Evolutionary conservation across 2,888 invertebrate species (phyloP).

Genomic region (Macrosiphum euphorbiae): DNA sequence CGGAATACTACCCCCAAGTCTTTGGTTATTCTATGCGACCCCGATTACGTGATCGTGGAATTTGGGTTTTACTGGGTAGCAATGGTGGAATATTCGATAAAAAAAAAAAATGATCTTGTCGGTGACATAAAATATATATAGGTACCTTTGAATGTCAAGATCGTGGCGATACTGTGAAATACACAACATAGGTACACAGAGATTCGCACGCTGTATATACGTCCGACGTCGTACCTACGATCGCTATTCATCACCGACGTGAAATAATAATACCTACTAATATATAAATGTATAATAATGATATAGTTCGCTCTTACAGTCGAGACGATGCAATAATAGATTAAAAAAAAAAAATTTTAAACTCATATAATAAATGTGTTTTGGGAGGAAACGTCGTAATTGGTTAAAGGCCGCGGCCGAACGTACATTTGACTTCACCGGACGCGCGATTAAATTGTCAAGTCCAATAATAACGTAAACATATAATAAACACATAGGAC

Average conservation of each 20-base stretch:
- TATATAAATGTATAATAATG: background rate
- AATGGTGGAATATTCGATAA: background rate
- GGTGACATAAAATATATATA: background rate
- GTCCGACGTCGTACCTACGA: background rate
- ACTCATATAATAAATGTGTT: background rate
- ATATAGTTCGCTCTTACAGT: background rate
- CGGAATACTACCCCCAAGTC: too few relatives aligned
- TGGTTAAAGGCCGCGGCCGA: background rate
- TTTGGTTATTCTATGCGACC: background rate
- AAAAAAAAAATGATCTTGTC: background rate
- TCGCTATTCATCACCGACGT: background rate
- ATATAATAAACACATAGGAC: background rate
- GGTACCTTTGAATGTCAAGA: background rate
- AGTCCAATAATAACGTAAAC: background rate
- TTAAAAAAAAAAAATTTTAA: background rate
- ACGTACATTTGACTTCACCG: constrained; percentile 19
- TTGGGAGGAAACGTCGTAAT: constrained; percentile 6
- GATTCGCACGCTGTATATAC: background rate
- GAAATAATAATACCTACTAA: background rate
- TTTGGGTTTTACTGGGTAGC: background rate
- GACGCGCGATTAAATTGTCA: constrained; percentile 22
- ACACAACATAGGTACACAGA: background rate
- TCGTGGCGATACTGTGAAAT: background rate
- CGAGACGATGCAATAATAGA: background rate
- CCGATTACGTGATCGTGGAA: background rate